These are phyloP conservation scores for Brienomyrus longianalis DNA, from an alignment of 2,113 vertebrate genomes.

Conservation along the genomic window DNA sequence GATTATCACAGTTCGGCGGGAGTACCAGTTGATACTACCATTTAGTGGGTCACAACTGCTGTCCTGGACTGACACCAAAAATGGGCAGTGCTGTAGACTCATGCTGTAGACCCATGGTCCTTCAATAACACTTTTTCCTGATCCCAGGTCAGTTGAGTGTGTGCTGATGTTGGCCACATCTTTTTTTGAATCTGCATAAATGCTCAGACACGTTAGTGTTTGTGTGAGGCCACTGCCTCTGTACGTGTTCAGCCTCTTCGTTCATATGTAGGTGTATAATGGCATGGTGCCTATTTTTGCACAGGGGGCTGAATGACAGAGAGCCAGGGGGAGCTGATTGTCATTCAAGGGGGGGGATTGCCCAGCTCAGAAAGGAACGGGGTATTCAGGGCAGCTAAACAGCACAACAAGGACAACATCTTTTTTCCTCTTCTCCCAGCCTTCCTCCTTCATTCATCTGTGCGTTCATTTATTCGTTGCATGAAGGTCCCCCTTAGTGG, in stretches of 20 bases:
- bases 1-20: neutral
- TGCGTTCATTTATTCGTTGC: constrained; percentile 6
- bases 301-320: neutral
- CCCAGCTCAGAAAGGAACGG: neutral
- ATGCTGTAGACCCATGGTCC: neutral
- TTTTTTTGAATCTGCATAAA: neutral
- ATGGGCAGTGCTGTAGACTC: neutral
- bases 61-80: neutral
- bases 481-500: constrained; percentile 22
- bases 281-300: neutral
- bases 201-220: neutral
- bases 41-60: constrained; percentile 1
- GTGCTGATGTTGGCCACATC: neutral
- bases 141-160: neutral
- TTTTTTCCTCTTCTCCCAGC: neutral
- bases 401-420: constrained; percentile 28
- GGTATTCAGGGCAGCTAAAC: constrained; percentile 18
- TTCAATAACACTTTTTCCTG: neutral
- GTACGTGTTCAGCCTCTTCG: neutral
- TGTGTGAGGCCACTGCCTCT: neutral
- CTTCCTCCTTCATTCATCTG: constrained; percentile 23
- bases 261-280: constrained; percentile 8
- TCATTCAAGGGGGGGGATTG: constrained; percentile 8
- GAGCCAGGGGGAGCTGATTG: neutral
- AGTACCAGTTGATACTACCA: constrained; percentile 8